These are phyloP conservation scores for Caenorhabditis drosophilae DNA, from an alignment of 2,888 invertebrate species.

Conservation along the genomic window DNA sequence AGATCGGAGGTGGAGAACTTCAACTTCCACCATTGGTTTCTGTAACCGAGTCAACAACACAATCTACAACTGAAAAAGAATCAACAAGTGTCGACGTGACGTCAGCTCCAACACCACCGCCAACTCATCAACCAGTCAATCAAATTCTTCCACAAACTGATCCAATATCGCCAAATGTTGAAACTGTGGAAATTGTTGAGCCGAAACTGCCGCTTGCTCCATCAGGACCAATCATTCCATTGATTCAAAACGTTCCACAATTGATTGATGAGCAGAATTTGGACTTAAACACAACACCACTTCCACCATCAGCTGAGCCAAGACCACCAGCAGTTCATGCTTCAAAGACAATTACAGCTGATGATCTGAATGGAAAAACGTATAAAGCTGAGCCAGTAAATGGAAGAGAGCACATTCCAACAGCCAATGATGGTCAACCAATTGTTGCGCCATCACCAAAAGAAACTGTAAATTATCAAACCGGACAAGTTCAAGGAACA, in stretches of 20 bases:
- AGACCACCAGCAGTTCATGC: slow-evolving; percentile 43
- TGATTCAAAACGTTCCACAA: slow-evolving; percentile 3
- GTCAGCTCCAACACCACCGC: slow-evolving; percentile 10
- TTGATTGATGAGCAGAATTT: not conserved
- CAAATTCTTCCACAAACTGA: not conserved
- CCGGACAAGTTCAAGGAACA: slow-evolving; percentile 41
- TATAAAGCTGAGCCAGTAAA: slow-evolving; percentile 48
- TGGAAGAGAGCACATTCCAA: slow-evolving; percentile 27
- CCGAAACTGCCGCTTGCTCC: not conserved
- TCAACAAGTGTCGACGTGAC: too few species aligned
- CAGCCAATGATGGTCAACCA: slow-evolving; percentile 48
- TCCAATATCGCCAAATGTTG: slow-evolving; percentile 1
- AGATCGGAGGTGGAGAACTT: not conserved
- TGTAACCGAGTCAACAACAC: not conserved
- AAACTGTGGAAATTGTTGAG: slow-evolving; percentile 8
- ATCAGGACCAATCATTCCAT: slow-evolving; percentile 2
- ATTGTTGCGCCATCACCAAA: slow-evolving; percentile 58
- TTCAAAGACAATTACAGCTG: slow-evolving; percentile 36
- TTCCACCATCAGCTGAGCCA: slow-evolving; percentile 35
- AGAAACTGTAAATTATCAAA: slow-evolving; percentile 57
- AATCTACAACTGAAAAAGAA: too few species aligned
- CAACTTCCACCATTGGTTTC: slow-evolving; percentile 3
- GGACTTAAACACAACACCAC: slow-evolving; percentile 4
- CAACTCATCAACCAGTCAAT: not conserved
- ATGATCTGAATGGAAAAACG: slow-evolving; percentile 11